phyloP scores from a whole-genome alignment of 2,797 vertebrate species.

The Anguilla pacifica region DNA sequence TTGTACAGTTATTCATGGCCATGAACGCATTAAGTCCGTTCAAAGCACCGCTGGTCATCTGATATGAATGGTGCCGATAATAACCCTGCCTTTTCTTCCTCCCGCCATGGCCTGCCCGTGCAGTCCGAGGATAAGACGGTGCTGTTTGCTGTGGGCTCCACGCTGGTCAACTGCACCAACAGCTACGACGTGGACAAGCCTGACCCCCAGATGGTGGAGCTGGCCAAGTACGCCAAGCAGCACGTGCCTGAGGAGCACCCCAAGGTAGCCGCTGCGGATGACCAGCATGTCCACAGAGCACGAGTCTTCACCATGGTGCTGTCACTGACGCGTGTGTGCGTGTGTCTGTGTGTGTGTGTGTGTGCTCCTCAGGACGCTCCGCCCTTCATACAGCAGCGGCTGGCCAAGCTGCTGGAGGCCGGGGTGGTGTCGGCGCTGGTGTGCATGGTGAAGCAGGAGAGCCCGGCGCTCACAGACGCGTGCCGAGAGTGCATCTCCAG shows the following conservation, averaged over 20 bases:
- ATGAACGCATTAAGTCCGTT: neutral
- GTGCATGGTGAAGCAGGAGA: conserved; percentile 95
- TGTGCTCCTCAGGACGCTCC: conserved; percentile 80
- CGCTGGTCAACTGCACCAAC: conserved; percentile 95
- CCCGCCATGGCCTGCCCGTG: conserved; percentile 26
- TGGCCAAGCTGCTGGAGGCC: conserved; percentile 83
- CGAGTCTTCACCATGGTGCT: neutral
- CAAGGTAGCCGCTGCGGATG: conserved; percentile 73
- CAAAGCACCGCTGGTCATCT: neutral
- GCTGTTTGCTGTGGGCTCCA: conserved; percentile 91
- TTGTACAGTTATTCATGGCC: too few species aligned
- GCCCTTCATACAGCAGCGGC: conserved; percentile 79
- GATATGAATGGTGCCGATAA: neutral
- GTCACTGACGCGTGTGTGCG: neutral
- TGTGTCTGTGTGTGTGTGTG: neutral
- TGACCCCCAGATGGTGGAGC: conserved; percentile 93
- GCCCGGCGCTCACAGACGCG: conserved; percentile 81
- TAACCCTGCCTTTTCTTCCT: neutral
- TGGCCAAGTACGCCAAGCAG: conserved; percentile 97
- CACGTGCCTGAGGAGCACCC: conserved; percentile 95
- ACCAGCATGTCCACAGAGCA: neutral
- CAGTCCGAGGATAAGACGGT: conserved; percentile 94
- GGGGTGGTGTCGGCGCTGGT: conserved; percentile 91
- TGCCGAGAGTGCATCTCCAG: conserved; percentile 91
- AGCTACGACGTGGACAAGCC: conserved; percentile 93